Base-by-base conservation (phyloP, 2,888 invertebrate species). In the Orchesellides sinensis region DNA sequence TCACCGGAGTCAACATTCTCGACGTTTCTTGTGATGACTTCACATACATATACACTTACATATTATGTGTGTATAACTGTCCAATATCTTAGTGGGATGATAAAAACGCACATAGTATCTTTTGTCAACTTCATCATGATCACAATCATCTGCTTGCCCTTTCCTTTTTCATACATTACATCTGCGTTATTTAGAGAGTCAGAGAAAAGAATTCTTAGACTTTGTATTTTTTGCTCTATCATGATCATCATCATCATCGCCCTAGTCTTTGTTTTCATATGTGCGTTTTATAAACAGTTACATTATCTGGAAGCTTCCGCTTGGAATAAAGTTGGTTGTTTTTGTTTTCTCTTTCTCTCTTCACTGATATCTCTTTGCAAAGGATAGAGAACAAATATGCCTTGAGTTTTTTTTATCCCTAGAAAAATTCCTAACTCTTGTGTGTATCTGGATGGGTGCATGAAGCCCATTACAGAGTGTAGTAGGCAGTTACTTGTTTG, bases 401-500 rank as follows among this genome's bases (percentile, higher is more conserved):
- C 2, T 5, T n/a, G 8, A 65, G 32, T 74, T 63, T 63, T 65
- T 54, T 66, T 66, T 66, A 75, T 66, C 66, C 74, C 40, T 29
- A 29, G n/a, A 74, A 56, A 74, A 49, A 63, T n/a, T 66, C 75
- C 65, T 75, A 45, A 40, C 75, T n/a, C n/a, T n/a, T 52, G 59
- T 59, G 70, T 59, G 56, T 54, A n/a, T n/a, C n/a, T n/a, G 27
- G 25, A 47, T 8, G 10, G 29, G 6, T 12, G 23, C 40, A 10
- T 21, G 21, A 66, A 29, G 52, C 66, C 47, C 49, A 66, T 66
- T 54, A 69, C 17, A 35, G 54, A 52, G 35, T 47, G 32, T 70
- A 69, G 32, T 70, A 59, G 61, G 66, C 54, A 69, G 69, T 63
- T 82, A 74, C 69, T 82, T 82, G 81, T 75, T 82, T 82, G 74